Evolutionary conservation across 1,140 invertebrate genomes (phyloP), one percentile per base, ranked within the genome.

Genomic region (Popillia japonica): DNA sequence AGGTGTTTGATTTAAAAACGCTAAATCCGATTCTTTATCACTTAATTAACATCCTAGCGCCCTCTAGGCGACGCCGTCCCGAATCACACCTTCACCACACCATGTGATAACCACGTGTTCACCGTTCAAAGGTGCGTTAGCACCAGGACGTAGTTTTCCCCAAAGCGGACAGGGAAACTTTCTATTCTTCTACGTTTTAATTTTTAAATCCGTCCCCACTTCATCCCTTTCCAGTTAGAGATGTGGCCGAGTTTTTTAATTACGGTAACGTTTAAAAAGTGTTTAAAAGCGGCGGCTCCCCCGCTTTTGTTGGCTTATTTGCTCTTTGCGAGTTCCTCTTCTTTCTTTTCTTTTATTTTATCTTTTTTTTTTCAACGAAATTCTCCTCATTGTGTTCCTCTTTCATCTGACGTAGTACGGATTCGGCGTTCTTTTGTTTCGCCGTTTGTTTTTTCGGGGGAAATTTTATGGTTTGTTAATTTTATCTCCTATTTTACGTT

Each of bases 51-150:
- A 17, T 20, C 48, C 27, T 79, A 64, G 72, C 78, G 81, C 79
- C 81, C 55, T 77, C 81, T 80, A 72, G 6, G 22, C 68, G 55
- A 20, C 44, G 81, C 79, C 79, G 81, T 73, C 77, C 4, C 34
- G 40, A 78, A 77, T 20, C 59, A 61, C 75, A 75, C 27, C 48
- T n/a, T n/a, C n/a, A n/a, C n/a, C n/a, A n/a, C n/a, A 55, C 59
- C 44, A 76, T 59, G 75, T 76, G 75, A 76, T 59, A 34, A 76
- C 14, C 55, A 76, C 75, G 42, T 61, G 42, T 4, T n/a, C 75
- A 17, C n/a, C n/a, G n/a, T 34, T 34, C 4, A 34, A 34, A 34
- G 27, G 27, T 34, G 27, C 4, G 27, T 34, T n/a, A n/a, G n/a
- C n/a, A n/a, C n/a, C n/a, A n/a, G n/a, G n/a, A n/a, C 3, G 41